phyloP scores from a whole-genome alignment of 2,888 invertebrate species.

The Caenorhabditis sinica region DNA sequence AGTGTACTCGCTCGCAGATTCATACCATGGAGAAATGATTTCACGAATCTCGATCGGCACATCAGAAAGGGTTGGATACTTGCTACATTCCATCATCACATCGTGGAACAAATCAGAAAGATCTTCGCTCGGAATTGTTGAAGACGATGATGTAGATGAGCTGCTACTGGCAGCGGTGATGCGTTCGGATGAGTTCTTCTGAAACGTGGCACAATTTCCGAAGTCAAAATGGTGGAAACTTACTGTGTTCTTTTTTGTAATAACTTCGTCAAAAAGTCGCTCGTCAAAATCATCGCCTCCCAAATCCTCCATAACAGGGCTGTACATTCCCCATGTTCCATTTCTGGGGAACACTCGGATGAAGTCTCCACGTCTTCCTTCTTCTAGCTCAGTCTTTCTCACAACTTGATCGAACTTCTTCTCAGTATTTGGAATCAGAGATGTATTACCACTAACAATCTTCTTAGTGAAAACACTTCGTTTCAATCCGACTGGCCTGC shows the following conservation, averaged over 20 bases:
- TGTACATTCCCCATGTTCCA: slow-evolving; percentile 76
- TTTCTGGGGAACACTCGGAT: slow-evolving; percentile 80
- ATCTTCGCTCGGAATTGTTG: slow-evolving; percentile 36
- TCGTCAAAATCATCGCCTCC: slow-evolving; percentile 79
- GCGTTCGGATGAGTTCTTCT: slow-evolving; percentile 36
- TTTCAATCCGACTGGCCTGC: slow-evolving; percentile 62
- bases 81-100: slow-evolving; percentile 66
- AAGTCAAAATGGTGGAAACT: not conserved
- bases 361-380: slow-evolving; percentile 76
- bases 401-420: slow-evolving; percentile 61
- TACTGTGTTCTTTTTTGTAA: slow-evolving; percentile 40
- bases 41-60: slow-evolving; percentile 59
- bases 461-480: slow-evolving; percentile 50
- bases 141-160: not conserved
- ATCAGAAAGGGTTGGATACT: slow-evolving; percentile 61
- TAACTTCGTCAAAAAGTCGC: slow-evolving; percentile 66
- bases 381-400: slow-evolving; percentile 67
- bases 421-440: slow-evolving; percentile 56
- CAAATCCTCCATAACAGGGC: slow-evolving; percentile 74
- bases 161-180: not conserved
- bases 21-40: slow-evolving; percentile 66
- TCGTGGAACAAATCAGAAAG: slow-evolving; percentile 67
- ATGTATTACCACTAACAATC: slow-evolving; percentile 38
- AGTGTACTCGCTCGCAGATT: slow-evolving; percentile 72
- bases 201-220: not conserved